Conservation (phyloP, 2,797 vertebrate species). For the Microctenopoma steveboyesi region DNA sequence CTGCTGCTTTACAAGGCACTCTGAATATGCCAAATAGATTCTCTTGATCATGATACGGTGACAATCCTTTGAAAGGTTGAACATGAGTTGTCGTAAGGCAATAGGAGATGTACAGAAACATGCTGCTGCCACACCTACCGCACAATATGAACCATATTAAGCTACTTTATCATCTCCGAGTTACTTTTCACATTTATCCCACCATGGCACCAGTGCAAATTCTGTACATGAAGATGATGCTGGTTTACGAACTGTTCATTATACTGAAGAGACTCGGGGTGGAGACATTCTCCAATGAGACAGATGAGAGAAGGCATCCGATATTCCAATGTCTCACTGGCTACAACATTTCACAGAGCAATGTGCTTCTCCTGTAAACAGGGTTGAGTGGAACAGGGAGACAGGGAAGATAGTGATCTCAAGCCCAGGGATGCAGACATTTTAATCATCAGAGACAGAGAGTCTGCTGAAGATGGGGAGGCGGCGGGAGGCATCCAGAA, state of each 20-base stretch:
- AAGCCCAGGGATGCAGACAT: neutral
- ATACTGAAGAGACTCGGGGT: constrained; percentile 11
- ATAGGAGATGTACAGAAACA: constrained; percentile 13
- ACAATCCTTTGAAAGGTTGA: constrained; percentile 3
- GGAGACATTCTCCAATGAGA: constrained; percentile 12
- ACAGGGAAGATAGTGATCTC: constrained; percentile 16
- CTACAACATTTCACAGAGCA: constrained; percentile 48
- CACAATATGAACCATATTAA: constrained; percentile 1
- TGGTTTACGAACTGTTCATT: constrained; percentile 19
- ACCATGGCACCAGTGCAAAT: constrained; percentile 23
- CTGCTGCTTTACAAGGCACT: constrained; percentile 37
- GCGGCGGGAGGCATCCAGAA: constrained; percentile 88
- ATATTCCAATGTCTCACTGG: constrained; percentile 40
- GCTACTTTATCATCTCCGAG: neutral
- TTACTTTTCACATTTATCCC: constrained; percentile 14
- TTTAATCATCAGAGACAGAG: constrained; percentile 89
- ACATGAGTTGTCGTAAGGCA: constrained; percentile 42
- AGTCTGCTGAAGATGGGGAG: constrained; percentile 95
- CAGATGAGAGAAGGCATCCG: constrained; percentile 4
- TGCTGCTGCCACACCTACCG: too few relatives aligned
- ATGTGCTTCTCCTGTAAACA: constrained; percentile 60
- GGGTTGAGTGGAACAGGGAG: constrained; percentile 13
- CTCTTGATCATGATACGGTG: constrained; percentile 18
- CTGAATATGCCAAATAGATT: constrained; percentile 8
- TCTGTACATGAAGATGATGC: neutral